Conservation (phyloP, 2,797 vertebrate genomes). For the Pseudopleuronectes americanus region DNA sequence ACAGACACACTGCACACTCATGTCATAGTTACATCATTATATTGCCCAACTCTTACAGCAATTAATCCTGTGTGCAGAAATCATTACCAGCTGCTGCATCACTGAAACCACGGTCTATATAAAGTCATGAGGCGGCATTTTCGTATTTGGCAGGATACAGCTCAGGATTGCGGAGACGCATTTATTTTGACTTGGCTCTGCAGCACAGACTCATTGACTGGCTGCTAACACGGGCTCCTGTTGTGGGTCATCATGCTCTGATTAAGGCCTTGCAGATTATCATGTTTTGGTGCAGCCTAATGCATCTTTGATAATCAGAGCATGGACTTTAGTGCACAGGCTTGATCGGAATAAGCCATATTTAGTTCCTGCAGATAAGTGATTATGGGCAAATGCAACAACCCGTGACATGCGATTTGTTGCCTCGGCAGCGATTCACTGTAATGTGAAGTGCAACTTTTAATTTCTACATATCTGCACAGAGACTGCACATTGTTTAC, state of each 20-base stretch:
- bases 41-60: neutral
- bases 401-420: constrained; percentile 7
- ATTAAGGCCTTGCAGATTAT: constrained; percentile 62
- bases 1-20: neutral
- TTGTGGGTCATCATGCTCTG: constrained; percentile 54
- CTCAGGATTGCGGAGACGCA: neutral
- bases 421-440: neutral
- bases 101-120: constrained; percentile 3
- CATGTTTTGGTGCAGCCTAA: constrained; percentile 54
- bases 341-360: constrained; percentile 50
- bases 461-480: neutral
- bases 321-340: constrained; percentile 23
- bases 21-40: neutral
- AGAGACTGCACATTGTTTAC: neutral
- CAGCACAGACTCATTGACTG: constrained; percentile 15
- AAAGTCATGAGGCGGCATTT: constrained; percentile 8
- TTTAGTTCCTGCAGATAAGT: constrained; percentile 25
- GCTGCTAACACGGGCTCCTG: constrained; percentile 29
- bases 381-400: constrained; percentile 10
- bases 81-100: neutral
- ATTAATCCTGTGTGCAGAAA: neutral
- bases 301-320: constrained; percentile 56
- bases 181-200: constrained; percentile 18
- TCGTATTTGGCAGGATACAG: neutral
- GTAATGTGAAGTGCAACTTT: neutral